Percentiles rank a stretch among this genome's conserved stretches.
Conservation (phyloP, 2,888 invertebrate species). For the Torymus tubicola region DNA sequence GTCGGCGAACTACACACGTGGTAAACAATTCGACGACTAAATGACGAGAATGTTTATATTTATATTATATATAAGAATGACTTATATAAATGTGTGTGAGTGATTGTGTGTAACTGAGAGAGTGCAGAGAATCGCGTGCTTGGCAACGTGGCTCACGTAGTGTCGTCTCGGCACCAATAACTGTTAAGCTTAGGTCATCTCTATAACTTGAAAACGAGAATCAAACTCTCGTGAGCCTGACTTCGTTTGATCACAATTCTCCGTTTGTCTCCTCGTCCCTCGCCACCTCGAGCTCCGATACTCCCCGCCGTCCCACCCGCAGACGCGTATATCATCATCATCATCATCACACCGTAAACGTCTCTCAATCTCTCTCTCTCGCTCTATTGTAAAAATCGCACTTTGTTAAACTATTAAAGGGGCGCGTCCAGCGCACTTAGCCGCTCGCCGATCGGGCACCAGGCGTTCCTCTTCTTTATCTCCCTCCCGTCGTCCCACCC, state of each 20-base stretch:
- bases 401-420: slow-evolving; percentile 57
- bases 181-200: slow-evolving; percentile 54
- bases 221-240: slow-evolving; percentile 44
- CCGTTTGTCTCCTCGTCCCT: slow-evolving; percentile 32
- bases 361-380: neutral
- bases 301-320: neutral
- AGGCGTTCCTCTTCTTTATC: slow-evolving; percentile 47
- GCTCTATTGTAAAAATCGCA: slow-evolving; percentile 58
- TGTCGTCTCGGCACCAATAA: slow-evolving; percentile 52
- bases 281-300: neutral
- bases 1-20: too few species aligned
- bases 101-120: too few species aligned
- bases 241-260: slow-evolving; percentile 55
- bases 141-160: slow-evolving; percentile 12
- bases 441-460: slow-evolving; percentile 37
- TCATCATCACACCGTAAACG: slow-evolving; percentile 19
- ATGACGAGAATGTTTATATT: too few species aligned
- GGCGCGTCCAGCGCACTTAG: slow-evolving; percentile 58
- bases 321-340: slow-evolving; percentile 28
- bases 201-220: slow-evolving; percentile 49
- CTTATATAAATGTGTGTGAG: too few species aligned
- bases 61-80: too few species aligned
- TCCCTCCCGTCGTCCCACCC: slow-evolving; percentile 31
- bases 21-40: too few species aligned
- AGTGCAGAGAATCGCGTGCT: slow-evolving; percentile 10